Evolutionary conservation across 2,888 invertebrate species (phyloP).

Genomic region (Temnothorax rugatulus): DNA sequence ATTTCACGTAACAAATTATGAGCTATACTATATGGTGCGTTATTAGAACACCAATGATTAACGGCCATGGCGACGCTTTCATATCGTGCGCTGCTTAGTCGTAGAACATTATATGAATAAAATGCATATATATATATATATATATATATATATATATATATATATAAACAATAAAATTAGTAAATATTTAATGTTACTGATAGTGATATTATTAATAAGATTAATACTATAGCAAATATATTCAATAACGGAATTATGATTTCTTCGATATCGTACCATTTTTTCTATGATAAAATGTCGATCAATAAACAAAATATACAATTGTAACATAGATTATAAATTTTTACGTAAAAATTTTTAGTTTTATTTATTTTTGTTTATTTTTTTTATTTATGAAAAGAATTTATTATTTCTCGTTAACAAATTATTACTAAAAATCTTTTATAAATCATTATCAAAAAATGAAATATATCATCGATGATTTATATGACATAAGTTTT

Average conservation of each 20-base stretch:
- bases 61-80: background rate
- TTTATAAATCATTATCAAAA: background rate
- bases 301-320: background rate
- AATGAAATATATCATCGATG: background rate
- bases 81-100: background rate
- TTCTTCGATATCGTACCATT: background rate
- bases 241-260: background rate
- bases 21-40: background rate
- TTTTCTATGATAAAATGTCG: background rate
- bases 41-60: slow-evolving; percentile 19
- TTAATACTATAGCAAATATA: background rate
- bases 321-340: background rate
- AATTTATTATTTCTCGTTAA: background rate
- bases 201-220: background rate
- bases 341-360: background rate
- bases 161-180: background rate
- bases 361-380: background rate
- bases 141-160: background rate
- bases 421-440: background rate
- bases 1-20: slow-evolving; percentile 26
- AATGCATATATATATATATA: background rate
- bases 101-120: background rate
- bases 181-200: background rate
- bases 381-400: background rate
- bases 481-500: background rate